phyloP scores from a whole-genome alignment of 2,888 invertebrate genomes.

The Machimus atricapillus region DNA sequence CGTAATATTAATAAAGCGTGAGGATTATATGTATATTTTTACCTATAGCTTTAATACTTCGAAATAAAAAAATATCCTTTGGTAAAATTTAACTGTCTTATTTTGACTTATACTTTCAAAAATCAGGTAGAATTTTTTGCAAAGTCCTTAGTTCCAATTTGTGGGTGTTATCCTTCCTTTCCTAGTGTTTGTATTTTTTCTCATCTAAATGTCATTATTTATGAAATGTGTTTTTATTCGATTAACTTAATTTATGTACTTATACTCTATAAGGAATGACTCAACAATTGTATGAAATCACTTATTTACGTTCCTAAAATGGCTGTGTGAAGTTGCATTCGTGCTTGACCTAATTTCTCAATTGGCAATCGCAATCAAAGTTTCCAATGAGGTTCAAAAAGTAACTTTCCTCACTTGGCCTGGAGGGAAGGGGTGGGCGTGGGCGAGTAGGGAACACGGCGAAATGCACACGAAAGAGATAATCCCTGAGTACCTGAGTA shows the following conservation, averaged over 20 bases:
- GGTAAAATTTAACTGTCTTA: no score
- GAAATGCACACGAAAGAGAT: neutral
- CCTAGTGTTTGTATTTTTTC: no score
- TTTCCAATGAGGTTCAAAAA: neutral
- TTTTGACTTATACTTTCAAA: no score
- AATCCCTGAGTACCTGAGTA: neutral
- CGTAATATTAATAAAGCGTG: no score
- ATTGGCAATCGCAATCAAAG: neutral
- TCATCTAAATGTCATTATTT: no score
- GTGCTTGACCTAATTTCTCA: neutral
- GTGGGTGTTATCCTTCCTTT: no score
- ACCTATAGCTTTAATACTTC: no score
- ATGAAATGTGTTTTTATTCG: no score
- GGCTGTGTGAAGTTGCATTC: neutral
- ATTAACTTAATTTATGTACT: neutral
- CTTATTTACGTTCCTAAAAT: neutral
- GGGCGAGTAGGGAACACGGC: neutral
- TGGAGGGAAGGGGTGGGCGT: neutral
- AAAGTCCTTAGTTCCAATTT: no score
- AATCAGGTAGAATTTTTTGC: no score
- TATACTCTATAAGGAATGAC: neutral
- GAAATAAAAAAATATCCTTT: no score
- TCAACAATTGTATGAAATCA: neutral
- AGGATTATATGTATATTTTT: no score
- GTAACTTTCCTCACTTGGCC: neutral